Evolutionary conservation across 2,888 invertebrate genomes (phyloP).

Genomic region (Dusona sp.): DNA sequence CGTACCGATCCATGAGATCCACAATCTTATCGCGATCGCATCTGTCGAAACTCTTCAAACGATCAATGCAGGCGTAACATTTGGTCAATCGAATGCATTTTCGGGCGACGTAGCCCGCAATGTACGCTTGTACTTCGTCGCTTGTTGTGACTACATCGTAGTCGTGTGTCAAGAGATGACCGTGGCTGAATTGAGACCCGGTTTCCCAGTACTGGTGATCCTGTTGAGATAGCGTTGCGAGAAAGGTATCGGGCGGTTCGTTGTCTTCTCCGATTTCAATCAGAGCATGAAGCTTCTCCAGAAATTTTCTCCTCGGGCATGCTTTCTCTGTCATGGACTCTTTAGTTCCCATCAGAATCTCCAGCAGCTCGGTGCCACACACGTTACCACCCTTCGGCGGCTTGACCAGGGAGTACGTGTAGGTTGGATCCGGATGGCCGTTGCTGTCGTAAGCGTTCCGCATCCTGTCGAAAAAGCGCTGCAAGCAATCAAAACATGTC

Average conservation of each 20-base stretch:
- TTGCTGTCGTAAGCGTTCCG: constrained; percentile 67
- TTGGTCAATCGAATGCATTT: constrained; percentile 46
- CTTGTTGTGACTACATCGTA: constrained; percentile 60
- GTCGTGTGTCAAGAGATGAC: constrained; percentile 47
- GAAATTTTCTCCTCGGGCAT: constrained; percentile 9
- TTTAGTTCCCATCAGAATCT: constrained; percentile 56
- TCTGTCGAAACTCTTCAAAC: constrained; percentile 31
- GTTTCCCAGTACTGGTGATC: constrained; percentile 38
- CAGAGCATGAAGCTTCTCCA: constrained; percentile 50
- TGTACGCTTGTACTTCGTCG: constrained; percentile 58
- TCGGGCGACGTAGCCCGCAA: constrained; percentile 65
- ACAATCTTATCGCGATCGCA: constrained; percentile 50
- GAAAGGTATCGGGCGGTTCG: constrained; percentile 18
- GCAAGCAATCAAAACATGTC: constrained; percentile 35
- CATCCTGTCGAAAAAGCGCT: constrained; percentile 69
- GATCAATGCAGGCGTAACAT: constrained; percentile 46
- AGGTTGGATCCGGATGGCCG: constrained; percentile 66
- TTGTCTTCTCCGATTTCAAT: constrained; percentile 46
- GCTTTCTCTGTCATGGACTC: constrained; percentile 40
- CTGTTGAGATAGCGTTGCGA: background rate
- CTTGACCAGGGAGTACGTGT: constrained; percentile 68
- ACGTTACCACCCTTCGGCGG: constrained; percentile 70
- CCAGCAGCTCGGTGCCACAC: constrained; percentile 61
- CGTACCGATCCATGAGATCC: constrained; percentile 47
- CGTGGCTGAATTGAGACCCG: constrained; percentile 29